These are phyloP conservation scores for Tachysurus fulvidraco DNA, from an alignment of 2,113 vertebrate species.

Conservation along the genomic window DNA sequence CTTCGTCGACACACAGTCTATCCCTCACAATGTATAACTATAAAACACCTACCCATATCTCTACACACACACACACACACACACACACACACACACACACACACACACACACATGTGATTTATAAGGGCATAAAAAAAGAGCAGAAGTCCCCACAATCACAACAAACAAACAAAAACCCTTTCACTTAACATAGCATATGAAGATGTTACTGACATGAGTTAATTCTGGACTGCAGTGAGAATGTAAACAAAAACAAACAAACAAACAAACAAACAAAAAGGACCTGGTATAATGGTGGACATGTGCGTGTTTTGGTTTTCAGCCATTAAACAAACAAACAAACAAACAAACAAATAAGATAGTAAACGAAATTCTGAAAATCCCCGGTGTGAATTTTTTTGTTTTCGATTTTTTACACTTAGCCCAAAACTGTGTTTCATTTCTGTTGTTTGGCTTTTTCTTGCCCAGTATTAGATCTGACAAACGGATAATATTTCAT, in stretches of 20 bases:
- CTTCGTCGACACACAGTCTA: too few species aligned
- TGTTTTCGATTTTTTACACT: background rate
- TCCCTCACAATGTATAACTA: too few species aligned
- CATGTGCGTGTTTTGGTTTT: background rate
- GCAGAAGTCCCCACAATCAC: background rate
- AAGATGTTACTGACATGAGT: background rate
- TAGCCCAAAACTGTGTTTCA: conserved; percentile 1
- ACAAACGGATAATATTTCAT: conserved; percentile 49
- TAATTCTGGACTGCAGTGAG: background rate
- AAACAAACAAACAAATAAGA: background rate
- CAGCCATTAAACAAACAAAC: background rate
- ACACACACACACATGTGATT: background rate
- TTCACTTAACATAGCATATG: background rate
- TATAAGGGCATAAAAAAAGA: background rate
- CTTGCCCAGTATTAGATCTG: conserved; percentile 38
- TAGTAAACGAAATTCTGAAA: background rate
- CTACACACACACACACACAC: too few species aligned
- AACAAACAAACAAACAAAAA: background rate
- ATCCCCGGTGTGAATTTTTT: background rate
- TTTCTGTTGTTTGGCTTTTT: conserved; percentile 18
- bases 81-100: background rate
- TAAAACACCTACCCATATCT: too few species aligned
- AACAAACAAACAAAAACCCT: background rate
- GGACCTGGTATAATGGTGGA: background rate
- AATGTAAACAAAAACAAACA: background rate